Evolutionary conservation across 2,888 invertebrate genomes (phyloP).

Genomic region (Himalopsyche tibetana): DNA sequence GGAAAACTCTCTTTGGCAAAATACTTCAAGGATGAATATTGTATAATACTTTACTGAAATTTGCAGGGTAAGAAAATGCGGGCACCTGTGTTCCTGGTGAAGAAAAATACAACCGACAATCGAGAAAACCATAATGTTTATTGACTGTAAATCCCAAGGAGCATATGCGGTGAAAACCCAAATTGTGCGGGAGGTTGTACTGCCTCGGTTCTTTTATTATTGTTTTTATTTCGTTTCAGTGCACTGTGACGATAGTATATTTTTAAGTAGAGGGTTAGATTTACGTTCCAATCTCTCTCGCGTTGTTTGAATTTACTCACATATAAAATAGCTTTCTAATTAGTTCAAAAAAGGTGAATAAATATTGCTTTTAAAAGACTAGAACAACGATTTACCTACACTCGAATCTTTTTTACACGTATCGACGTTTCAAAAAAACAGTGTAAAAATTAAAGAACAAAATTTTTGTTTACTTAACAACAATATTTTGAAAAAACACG

Average conservation of each 20-base stretch:
- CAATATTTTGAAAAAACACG: too few relatives aligned
- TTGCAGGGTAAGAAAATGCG: slow-evolving; percentile 50
- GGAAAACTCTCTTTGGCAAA: not conserved
- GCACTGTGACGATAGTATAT: slow-evolving; percentile 45
- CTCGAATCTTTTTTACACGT: too few relatives aligned
- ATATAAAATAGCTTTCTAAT: too few relatives aligned
- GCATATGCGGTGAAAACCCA: slow-evolving; percentile 46
- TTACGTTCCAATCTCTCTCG: not conserved
- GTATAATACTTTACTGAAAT: slow-evolving; percentile 41
- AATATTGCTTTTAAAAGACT: too few relatives aligned
- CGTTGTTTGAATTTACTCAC: not conserved
- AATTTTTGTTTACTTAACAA: too few relatives aligned
- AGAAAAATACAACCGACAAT: slow-evolving; percentile 62
- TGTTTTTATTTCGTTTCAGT: slow-evolving; percentile 46
- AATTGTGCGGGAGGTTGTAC: slow-evolving; percentile 41
- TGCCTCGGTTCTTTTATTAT: slow-evolving; percentile 19
- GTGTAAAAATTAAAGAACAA: too few relatives aligned
- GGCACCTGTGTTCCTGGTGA: slow-evolving; percentile 56
- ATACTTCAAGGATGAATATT: not conserved
- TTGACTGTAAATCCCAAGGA: slow-evolving; percentile 61
- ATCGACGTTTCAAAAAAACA: too few relatives aligned
- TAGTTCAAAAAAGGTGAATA: too few relatives aligned
- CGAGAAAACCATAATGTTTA: slow-evolving; percentile 60
- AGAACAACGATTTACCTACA: too few relatives aligned
- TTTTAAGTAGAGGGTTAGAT: slow-evolving; percentile 9